Percentiles rank a stretch among this genome's conserved stretches.
These are phyloP conservation scores for Calidris pygmaea DNA, from an alignment of 2,113 vertebrate species.

Conservation along the genomic window DNA sequence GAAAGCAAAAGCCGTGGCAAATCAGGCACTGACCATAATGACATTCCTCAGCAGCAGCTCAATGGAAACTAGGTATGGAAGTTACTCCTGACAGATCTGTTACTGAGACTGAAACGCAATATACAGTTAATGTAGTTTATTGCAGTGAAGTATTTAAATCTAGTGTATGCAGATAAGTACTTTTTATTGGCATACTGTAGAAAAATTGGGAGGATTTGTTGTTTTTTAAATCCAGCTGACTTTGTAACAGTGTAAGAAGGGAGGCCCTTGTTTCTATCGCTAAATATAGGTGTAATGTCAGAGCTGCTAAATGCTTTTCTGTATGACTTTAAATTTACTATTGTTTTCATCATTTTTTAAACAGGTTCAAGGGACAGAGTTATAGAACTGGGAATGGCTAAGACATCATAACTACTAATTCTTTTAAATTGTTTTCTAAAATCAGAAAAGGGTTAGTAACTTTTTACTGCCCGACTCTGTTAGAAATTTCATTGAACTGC, in stretches of 20 bases:
- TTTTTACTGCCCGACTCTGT: conserved; percentile 73
- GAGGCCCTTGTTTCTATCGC: conserved; percentile 51
- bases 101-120: conserved; percentile 32
- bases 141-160: conserved; percentile 68
- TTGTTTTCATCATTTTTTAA: conserved; percentile 79
- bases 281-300: conserved; percentile 68
- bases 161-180: conserved; percentile 64
- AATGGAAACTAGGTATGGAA: conserved; percentile 94
- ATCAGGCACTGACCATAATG: conserved; percentile 81
- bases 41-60: conserved; percentile 85
- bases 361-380: conserved; percentile 83
- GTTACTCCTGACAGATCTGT: conserved; percentile 58
- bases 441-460: conserved; percentile 76
- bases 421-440: conserved; percentile 79
- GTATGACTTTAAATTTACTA: conserved; percentile 71
- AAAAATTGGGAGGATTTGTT: conserved; percentile 60
- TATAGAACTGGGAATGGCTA: conserved; percentile 83
- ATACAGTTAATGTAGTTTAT: conserved; percentile 47
- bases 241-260: conserved; percentile 65
- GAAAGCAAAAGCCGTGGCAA: conserved; percentile 94
- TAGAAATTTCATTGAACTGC: conserved; percentile 80
- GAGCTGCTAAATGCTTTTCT: conserved; percentile 62
- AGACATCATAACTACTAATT: conserved; percentile 81
- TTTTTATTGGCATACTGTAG: conserved; percentile 68
- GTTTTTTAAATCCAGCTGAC: conserved; percentile 59